These are phyloP conservation scores for Phrynosoma platyrhinos DNA, from an alignment of 2,113 vertebrate species.

Conservation along the genomic window DNA sequence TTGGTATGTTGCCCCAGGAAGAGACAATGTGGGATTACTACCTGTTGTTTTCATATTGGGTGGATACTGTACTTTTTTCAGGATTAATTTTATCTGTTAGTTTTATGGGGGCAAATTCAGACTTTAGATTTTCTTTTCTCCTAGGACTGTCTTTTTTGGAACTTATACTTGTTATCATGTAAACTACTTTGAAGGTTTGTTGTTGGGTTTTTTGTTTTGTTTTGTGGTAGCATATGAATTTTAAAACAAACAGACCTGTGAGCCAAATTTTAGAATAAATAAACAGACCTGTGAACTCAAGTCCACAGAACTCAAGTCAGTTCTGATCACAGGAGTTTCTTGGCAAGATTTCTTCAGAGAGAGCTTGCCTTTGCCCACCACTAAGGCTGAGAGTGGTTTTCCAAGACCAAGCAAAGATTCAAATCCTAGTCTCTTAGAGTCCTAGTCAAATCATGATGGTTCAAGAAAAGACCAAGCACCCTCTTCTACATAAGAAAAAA, in stretches of 20 bases:
- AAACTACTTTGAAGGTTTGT: background rate
- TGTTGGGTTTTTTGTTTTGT: too few species aligned
- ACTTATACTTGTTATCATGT: background rate
- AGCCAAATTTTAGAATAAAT: background rate
- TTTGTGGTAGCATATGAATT: background rate
- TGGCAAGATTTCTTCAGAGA: too few species aligned
- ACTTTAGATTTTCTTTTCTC: background rate
- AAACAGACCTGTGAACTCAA: too few species aligned
- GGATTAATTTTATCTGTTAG: background rate
- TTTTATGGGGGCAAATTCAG: background rate
- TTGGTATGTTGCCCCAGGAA: too few species aligned
- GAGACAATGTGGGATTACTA: background rate
- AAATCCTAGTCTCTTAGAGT: too few species aligned
- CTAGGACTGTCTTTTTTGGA: background rate
- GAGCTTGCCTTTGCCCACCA: too few species aligned
- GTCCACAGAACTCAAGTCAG: too few species aligned
- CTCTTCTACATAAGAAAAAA: background rate
- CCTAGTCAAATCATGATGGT: too few species aligned
- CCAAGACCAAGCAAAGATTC: too few species aligned
- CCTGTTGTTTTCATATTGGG: background rate
- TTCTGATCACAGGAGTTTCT: too few species aligned
- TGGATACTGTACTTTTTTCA: background rate
- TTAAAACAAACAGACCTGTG: background rate
- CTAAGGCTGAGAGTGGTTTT: too few species aligned
- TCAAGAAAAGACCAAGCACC: background rate